phyloP scores from a whole-genome alignment of 2,113 vertebrate genomes.

The Lipophrys pholis region DNA sequence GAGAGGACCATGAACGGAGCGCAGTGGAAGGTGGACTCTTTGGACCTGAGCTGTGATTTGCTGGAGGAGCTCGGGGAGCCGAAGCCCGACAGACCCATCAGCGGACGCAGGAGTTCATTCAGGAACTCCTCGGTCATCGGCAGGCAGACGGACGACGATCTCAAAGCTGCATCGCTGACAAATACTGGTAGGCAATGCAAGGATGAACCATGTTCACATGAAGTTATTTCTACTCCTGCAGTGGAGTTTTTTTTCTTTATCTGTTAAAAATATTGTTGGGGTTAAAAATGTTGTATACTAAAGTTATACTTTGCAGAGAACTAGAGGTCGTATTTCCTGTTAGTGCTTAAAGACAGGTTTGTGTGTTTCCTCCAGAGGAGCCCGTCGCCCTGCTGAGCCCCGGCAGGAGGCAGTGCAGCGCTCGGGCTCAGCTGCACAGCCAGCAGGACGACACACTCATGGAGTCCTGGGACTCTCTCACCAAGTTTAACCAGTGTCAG shows the following conservation, averaged over 20 bases:
- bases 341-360: background rate
- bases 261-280: too few species aligned
- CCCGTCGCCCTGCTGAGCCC: constrained; percentile 64
- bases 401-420: constrained; percentile 58
- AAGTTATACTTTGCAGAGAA: too few species aligned
- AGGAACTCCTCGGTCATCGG: constrained; percentile 31
- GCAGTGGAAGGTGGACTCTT: constrained; percentile 67
- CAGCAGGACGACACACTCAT: constrained; percentile 88
- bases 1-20: constrained; percentile 56
- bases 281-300: too few species aligned
- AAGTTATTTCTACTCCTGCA: too few species aligned
- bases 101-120: constrained; percentile 85
- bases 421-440: constrained; percentile 72
- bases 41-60: constrained; percentile 75
- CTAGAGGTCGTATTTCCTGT: background rate
- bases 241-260: too few species aligned
- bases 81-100: constrained; percentile 76
- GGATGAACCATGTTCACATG: too few species aligned
- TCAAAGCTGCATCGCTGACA: constrained; percentile 34
- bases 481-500: constrained; percentile 92
- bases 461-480: constrained; percentile 93
- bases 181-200: constrained; percentile 62
- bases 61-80: constrained; percentile 72
- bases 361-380: constrained; percentile 64
- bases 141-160: constrained; percentile 56